A percentile compares a stretch with the other conserved stretches of the same genome.
Conservation (phyloP, 2,113 vertebrate genomes). For the Clarias magur region DNA sequence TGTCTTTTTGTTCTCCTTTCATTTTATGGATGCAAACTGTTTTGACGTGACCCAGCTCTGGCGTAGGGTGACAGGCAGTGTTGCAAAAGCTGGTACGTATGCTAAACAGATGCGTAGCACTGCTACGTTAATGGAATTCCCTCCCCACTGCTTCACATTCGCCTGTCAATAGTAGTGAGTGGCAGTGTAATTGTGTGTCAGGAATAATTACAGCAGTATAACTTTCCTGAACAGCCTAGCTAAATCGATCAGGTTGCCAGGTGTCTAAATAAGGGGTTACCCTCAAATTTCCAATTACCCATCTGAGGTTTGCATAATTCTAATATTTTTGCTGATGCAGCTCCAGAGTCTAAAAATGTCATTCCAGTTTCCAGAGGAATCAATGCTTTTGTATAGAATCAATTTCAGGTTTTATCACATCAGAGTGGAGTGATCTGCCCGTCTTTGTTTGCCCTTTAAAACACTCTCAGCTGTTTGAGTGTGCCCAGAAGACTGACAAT, state of each 20-base stretch:
- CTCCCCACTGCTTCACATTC: not conserved
- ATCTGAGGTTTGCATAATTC: constrained; percentile 34
- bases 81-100: constrained; percentile 15
- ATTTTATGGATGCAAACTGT: not conserved
- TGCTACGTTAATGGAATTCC: constrained; percentile 47
- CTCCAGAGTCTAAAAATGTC: not conserved
- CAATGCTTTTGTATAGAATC: constrained; percentile 10
- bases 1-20: constrained; percentile 1
- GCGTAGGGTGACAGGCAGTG: not conserved
- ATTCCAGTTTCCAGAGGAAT: constrained; percentile 34
- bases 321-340: constrained; percentile 16
- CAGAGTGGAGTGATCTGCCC: not conserved
- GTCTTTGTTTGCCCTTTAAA: constrained; percentile 15
- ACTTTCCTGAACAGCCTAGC: constrained; percentile 26
- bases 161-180: constrained; percentile 46
- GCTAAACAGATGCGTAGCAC: constrained; percentile 45
- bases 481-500: constrained; percentile 16
- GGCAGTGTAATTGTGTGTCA: constrained; percentile 58
- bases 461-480: constrained; percentile 10
- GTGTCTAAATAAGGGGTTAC: constrained; percentile 14
- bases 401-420: constrained; percentile 15
- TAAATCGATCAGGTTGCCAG: constrained; percentile 44
- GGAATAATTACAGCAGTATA: constrained; percentile 37
- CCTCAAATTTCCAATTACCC: not conserved
- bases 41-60: not conserved